phyloP scores from a whole-genome alignment of 2,888 invertebrate genomes.

The Noctua janthina region DNA sequence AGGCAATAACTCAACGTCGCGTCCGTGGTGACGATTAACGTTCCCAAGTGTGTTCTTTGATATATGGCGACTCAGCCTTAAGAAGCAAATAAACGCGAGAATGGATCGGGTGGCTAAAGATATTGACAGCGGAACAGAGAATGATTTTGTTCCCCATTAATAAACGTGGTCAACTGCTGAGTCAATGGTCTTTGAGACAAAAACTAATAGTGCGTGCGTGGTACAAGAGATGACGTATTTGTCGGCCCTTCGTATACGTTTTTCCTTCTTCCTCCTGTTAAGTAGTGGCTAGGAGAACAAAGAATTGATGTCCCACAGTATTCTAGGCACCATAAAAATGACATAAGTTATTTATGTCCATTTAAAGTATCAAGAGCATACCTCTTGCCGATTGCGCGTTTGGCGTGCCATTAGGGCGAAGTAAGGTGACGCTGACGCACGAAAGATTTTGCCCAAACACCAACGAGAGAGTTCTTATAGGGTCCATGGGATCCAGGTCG shows the following conservation, averaged over 20 bases:
- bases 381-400: not conserved
- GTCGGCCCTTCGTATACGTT: not conserved
- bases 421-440: no score
- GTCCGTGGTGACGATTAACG: conserved; percentile 52
- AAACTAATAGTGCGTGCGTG: not conserved
- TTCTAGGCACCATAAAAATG: not conserved
- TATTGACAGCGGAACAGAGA: conserved; percentile 20
- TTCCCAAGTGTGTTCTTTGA: conserved; percentile 52
- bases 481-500: not conserved
- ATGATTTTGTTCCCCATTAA: conserved; percentile 18
- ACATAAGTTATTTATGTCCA: not conserved
- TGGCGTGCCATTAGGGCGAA: not conserved
- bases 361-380: not conserved
- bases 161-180: conserved; percentile 12
- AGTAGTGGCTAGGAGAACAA: not conserved
- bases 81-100: conserved; percentile 18
- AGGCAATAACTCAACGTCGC: conserved; percentile 49
- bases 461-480: not conserved
- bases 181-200: not conserved
- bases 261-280: not conserved
- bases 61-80: conserved; percentile 37
- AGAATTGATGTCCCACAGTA: not conserved
- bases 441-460: not conserved
- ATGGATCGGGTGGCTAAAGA: conserved; percentile 28
- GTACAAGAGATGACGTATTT: not conserved